Evolutionary conservation across 2,888 invertebrate species (phyloP).

Genomic region (Agrochola lychnidis): DNA sequence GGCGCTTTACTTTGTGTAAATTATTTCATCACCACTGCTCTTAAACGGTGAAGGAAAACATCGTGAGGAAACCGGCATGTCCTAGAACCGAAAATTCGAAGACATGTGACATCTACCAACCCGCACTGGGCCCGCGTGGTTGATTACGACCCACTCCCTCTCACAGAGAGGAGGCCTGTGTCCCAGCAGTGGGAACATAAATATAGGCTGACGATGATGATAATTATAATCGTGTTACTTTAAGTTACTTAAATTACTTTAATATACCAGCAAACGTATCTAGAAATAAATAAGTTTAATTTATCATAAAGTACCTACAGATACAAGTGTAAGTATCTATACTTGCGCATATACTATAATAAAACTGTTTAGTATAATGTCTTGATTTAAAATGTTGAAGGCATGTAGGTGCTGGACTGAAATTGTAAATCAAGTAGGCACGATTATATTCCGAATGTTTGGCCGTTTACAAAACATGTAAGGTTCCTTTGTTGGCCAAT

Average conservation of each 20-base stretch:
- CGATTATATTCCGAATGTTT: background rate
- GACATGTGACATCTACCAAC: too few species aligned
- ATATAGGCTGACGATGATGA: too few species aligned
- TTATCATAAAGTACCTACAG: background rate
- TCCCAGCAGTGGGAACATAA: too few species aligned
- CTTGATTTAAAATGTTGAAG: background rate
- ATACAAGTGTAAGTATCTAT: background rate
- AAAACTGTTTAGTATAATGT: background rate
- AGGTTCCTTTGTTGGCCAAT: constrained; percentile 34
- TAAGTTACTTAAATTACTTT: background rate
- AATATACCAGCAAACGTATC: too few species aligned
- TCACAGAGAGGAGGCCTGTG: too few species aligned
- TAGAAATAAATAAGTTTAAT: background rate
- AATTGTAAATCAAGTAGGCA: background rate
- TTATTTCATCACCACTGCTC: too few species aligned
- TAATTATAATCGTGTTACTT: background rate
- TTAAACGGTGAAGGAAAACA: too few species aligned
- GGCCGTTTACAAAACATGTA: constrained; percentile 16
- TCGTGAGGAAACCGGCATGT: too few species aligned
- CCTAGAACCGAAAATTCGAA: too few species aligned
- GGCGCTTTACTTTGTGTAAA: too few species aligned
- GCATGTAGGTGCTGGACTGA: background rate
- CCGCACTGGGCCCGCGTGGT: too few species aligned
- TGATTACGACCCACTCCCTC: too few species aligned
- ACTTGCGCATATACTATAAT: background rate